Percentiles rank a stretch among this genome's conserved stretches.
These are phyloP conservation scores for Cydia fagiglandana DNA, from an alignment of 1,140 invertebrate genomes.

Conservation along the genomic window DNA sequence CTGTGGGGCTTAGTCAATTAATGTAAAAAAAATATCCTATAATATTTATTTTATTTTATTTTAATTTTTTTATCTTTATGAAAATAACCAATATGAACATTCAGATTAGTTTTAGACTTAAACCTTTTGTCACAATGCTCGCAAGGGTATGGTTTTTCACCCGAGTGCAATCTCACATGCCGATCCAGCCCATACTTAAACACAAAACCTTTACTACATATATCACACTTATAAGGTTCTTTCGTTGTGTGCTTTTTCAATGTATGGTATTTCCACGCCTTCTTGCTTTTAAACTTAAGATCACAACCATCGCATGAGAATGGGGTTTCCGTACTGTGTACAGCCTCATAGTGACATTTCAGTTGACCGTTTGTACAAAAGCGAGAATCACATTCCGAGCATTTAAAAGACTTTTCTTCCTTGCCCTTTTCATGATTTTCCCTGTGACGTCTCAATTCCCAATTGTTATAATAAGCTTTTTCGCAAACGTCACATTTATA, in stretches of 20 bases:
- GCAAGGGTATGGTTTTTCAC: not conserved
- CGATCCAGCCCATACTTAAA: not conserved
- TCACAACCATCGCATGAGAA: not conserved
- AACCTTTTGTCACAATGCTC: not conserved
- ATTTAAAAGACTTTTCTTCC: not conserved
- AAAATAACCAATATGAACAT: not conserved
- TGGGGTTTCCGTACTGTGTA: not conserved
- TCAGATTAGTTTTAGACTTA: not conserved
- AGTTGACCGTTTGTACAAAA: not conserved
- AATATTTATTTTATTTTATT: no score
- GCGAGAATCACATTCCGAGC: not conserved
- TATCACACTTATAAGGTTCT: not conserved
- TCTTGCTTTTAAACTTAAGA: not conserved
- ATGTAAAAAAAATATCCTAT: no score
- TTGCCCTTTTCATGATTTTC: not conserved
- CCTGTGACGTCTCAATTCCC: not conserved
- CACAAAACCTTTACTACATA: not conserved
- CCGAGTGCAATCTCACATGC: not conserved
- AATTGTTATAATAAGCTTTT: not conserved
- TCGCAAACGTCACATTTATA: not conserved
- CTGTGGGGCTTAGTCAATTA: no score
- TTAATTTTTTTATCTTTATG: no score
- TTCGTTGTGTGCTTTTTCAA: not conserved
- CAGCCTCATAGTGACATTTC: not conserved
- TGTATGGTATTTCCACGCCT: not conserved